Conservation (phyloP, 2,888 invertebrate species). For the Hemithea aestivaria region DNA sequence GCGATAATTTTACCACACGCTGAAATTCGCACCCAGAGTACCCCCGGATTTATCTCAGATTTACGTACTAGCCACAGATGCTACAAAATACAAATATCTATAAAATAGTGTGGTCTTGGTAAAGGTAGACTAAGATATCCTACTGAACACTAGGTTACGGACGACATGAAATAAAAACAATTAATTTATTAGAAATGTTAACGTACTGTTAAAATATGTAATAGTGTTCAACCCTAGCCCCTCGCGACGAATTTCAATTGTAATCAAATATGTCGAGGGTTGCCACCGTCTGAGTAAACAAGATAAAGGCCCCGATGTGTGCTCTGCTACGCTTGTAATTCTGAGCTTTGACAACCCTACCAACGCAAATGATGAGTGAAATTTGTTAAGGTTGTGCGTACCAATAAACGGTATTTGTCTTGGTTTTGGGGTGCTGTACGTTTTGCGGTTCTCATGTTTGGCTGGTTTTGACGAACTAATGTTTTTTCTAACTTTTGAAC, state of each 20-base stretch:
- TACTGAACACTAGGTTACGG: too few relatives aligned
- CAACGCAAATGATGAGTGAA: slow-evolving; percentile 27
- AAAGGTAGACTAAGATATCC: too few relatives aligned
- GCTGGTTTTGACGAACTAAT: too few relatives aligned
- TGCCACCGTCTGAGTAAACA: slow-evolving; percentile 61
- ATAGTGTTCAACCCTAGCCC: slow-evolving; percentile 14
- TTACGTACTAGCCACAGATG: too few relatives aligned
- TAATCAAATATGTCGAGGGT: slow-evolving; percentile 63
- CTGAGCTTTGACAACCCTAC: slow-evolving; percentile 52
- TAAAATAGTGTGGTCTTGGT: too few relatives aligned
- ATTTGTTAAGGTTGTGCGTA: slow-evolving; percentile 23
- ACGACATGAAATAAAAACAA: too few relatives aligned
- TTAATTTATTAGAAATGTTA: slow-evolving; percentile 8
- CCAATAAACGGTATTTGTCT: slow-evolving; percentile 18
- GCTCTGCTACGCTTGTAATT: slow-evolving; percentile 40
- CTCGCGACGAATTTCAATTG: slow-evolving; percentile 56
- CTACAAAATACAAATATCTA: too few relatives aligned
- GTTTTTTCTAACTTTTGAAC: too few relatives aligned
- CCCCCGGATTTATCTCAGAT: too few relatives aligned
- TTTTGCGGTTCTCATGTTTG: slow-evolving; percentile 3
- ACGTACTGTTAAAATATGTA: slow-evolving; percentile 6
- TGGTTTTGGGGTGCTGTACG: slow-evolving; percentile 9
- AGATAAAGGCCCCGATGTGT: slow-evolving; percentile 59
- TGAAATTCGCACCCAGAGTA: too few relatives aligned
- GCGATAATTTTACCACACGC: too few relatives aligned